A percentile compares a stretch with the other conserved stretches of the same genome.
These are phyloP conservation scores for Styela clava DNA, from an alignment of 23 tunicate species.

Conservation along the genomic window DNA sequence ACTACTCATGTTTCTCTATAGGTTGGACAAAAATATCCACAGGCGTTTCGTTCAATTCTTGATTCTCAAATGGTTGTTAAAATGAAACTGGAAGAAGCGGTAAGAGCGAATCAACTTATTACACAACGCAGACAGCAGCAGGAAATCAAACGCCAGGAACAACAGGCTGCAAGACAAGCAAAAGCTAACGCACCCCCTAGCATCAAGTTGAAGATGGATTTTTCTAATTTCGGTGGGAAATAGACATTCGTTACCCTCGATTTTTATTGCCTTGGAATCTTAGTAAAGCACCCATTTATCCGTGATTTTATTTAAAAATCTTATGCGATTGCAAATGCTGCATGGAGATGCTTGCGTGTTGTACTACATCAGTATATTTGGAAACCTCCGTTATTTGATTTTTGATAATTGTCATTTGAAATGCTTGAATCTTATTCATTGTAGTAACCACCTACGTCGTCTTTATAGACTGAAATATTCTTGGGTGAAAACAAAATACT, in stretches of 20 bases:
- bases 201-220: constrained; percentile 89
- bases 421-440: too few species aligned
- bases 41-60: constrained; percentile 12
- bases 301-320: too few species aligned
- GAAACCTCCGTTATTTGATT: too few species aligned
- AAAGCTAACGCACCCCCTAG: constrained; percentile 48
- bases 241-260: background rate
- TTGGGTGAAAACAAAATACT: too few species aligned
- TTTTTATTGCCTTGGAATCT: too few species aligned
- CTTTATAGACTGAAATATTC: too few species aligned
- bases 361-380: too few species aligned
- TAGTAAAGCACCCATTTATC: too few species aligned
- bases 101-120: constrained; percentile 42
- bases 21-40: constrained; percentile 26
- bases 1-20: background rate
- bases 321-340: too few species aligned
- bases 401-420: too few species aligned
- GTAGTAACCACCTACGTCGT: too few species aligned
- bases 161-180: constrained; percentile 22
- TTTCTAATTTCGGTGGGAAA: constrained; percentile 62
- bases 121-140: constrained; percentile 38
- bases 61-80: constrained; percentile 37
- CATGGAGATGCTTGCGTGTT: too few species aligned
- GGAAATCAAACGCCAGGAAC: constrained; percentile 31
- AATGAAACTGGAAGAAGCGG: constrained; percentile 50